Evolutionary conservation across 2,797 vertebrate genomes (phyloP), one percentile per base, ranked within the genome.

Genomic region (Catostomus latipinnis): DNA sequence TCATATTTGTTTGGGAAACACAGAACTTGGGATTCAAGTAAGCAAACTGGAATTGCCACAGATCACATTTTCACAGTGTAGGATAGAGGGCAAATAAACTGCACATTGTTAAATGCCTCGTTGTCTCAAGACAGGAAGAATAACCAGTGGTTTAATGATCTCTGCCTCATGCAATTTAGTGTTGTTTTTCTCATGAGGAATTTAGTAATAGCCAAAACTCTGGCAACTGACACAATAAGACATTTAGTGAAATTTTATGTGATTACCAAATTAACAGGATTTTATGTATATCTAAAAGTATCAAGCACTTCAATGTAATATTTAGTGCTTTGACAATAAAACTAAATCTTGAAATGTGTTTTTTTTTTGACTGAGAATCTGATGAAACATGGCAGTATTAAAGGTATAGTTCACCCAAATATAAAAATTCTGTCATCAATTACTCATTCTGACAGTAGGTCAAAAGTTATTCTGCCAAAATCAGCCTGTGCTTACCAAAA

Each of bases 141-240:
- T 57, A 43, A 65, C 49, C 6, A 52, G 58, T 72, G 60, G 50
- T 76, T 73, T 76, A 80, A 81, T 67, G 66, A 71, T 71, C 53
- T 7, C 34, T 5, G 14, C 43, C 18, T 74, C 45, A 34, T 48
- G 46, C 13, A 6, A 65, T 80, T 76, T 69, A 49, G 8, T 65
- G 53, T 65, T 58, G 6, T 18, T 49, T 22, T 45, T 60, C 52
- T 70, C 52, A 45, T 63, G 45, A 34, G 34, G 52, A 70, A n/a
- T 70, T 16, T 5, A 14, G 48, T 11, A 68, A 14, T 4, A 54
- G 52, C 14, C 8, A 22, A 54, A 43, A 13, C 68, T 70, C 68
- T 56, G 68, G 68, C 12, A 70, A 70, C 52, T 70, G 68, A n/a
- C 50, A 54, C 67, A 43, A 58, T 16, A 45, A 4, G 11, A 62